These are phyloP conservation scores for Drosophila truncata DNA, from an alignment of 1,140 invertebrate genomes.

Conservation along the genomic window DNA sequence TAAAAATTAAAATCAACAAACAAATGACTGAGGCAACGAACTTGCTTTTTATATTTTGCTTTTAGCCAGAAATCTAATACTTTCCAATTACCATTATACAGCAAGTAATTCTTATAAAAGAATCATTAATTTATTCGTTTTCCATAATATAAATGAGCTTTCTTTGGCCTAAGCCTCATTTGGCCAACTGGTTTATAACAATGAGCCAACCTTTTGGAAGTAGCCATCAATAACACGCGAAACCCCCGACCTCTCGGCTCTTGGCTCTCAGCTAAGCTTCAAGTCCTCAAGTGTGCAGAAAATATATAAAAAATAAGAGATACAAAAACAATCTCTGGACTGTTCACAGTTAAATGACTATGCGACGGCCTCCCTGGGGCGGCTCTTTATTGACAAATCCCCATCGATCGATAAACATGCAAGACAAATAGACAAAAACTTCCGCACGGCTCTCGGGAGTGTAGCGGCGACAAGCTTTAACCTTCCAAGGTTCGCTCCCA, in stretches of 20 bases:
- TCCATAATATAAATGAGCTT: constrained; percentile 39
- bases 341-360: constrained; percentile 64
- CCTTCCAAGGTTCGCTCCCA: constrained; percentile 64
- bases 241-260: constrained; percentile 8
- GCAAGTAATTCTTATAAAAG: constrained; percentile 3
- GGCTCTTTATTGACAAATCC: constrained; percentile 73
- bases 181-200: constrained; percentile 56
- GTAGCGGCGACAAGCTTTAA: constrained; percentile 55
- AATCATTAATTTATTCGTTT: constrained; percentile 33
- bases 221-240: constrained; percentile 51
- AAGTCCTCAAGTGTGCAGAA: constrained; percentile 46
- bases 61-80: constrained; percentile 19
- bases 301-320: constrained; percentile 17
- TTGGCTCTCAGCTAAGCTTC: constrained; percentile 22
- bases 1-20: not conserved
- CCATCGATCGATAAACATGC: constrained; percentile 70
- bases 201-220: constrained; percentile 53
- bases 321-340: constrained; percentile 44
- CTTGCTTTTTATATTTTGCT: not conserved
- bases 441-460: constrained; percentile 56
- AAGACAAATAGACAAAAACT: constrained; percentile 66
- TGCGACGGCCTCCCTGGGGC: constrained; percentile 69
- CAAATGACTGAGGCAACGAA: constrained; percentile 31
- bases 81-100: constrained; percentile 32
- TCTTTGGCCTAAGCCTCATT: constrained; percentile 25